These are phyloP conservation scores for Plebejus anna DNA, from an alignment of 2,888 invertebrate species.

Conservation along the genomic window DNA sequence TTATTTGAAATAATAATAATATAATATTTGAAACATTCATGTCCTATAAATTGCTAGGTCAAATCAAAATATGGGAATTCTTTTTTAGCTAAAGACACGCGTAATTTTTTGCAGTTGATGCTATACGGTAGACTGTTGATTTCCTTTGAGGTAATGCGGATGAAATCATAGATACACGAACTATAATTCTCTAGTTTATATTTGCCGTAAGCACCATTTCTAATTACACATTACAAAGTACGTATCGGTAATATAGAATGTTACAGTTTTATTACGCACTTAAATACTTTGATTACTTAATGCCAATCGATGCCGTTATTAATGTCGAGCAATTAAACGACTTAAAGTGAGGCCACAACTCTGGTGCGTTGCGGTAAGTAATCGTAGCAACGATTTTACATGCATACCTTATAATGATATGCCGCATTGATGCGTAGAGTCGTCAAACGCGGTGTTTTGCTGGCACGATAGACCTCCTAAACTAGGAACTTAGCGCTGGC, in stretches of 20 bases:
- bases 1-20: no score
- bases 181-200: neutral
- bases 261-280: constrained; percentile 6
- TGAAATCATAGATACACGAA: neutral
- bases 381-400: neutral
- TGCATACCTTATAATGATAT: no score
- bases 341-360: constrained; percentile 29
- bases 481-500: no score
- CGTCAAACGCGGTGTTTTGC: neutral
- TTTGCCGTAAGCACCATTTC: neutral
- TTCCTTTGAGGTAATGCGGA: neutral
- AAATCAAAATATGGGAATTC: no score
- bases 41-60: no score
- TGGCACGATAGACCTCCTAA: no score
- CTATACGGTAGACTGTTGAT: no score
- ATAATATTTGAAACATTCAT: no score
- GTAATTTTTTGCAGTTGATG: no score
- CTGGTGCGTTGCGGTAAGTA: neutral
- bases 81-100: no score
- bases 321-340: constrained; percentile 46
- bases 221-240: neutral
- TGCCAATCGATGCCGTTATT: constrained; percentile 12
- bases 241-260: neutral
- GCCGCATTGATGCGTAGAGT: neutral
- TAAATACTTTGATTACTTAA: constrained; percentile 8